phyloP scores from a whole-genome alignment of 2,888 invertebrate genomes.

The Eupsilia transversa region DNA sequence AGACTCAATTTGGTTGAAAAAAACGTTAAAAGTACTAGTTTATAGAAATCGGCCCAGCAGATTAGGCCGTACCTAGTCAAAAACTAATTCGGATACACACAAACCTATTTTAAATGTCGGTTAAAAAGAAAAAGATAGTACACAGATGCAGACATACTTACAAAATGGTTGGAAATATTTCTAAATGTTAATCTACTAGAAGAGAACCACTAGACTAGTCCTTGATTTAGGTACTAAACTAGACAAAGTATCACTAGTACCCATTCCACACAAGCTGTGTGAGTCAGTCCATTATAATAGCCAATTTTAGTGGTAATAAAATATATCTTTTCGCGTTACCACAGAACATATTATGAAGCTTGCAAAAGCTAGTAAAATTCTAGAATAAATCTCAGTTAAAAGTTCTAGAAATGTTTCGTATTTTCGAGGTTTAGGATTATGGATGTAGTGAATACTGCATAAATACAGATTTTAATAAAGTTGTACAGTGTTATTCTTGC shows the following conservation, averaged over 20 bases:
- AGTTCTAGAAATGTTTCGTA: constrained; percentile 17
- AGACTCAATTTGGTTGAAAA: neutral
- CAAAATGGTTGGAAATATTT: neutral
- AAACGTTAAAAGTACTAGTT: neutral
- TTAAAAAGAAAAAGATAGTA: neutral
- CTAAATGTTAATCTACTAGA: neutral
- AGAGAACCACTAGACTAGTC: neutral
- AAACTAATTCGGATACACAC: neutral
- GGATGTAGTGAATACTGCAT: neutral
- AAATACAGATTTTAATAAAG: neutral
- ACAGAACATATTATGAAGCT: constrained; percentile 32
- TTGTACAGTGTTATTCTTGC: neutral
- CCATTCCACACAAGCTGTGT: constrained; percentile 29
- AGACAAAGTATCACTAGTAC: constrained; percentile 9
- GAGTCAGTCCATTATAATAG: constrained; percentile 33
- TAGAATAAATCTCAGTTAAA: constrained; percentile 35
- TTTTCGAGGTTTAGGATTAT: constrained; percentile 17
- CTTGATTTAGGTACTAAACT: constrained; percentile 26
- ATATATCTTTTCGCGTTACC: constrained; percentile 35
- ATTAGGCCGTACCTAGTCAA: too few species aligned
- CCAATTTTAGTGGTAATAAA: constrained; percentile 51
- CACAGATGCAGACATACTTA: neutral
- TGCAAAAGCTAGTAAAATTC: constrained; percentile 27
- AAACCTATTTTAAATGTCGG: too few species aligned
- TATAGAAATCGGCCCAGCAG: neutral